These are phyloP conservation scores for Chromobotia macracanthus DNA, from an alignment of 2,797 vertebrate genomes.

Conservation along the genomic window DNA sequence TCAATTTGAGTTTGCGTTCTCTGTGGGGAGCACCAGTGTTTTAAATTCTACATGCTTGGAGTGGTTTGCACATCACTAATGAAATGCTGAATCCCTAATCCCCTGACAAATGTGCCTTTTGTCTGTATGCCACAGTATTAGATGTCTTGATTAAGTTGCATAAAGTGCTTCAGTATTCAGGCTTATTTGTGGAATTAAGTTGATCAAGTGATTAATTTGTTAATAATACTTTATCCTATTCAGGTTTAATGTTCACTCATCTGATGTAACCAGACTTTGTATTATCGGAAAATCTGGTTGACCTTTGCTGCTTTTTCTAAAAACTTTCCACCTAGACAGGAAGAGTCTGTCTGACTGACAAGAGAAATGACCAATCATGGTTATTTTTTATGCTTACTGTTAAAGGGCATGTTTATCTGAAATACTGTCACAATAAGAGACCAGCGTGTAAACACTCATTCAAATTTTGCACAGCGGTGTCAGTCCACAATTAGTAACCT, in stretches of 20 bases:
- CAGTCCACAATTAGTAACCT: not conserved
- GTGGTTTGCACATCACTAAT: slow-evolving; percentile 21
- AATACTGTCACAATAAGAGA: not conserved
- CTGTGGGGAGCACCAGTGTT: slow-evolving; percentile 10
- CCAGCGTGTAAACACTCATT: too few species aligned
- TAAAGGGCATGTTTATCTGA: not conserved
- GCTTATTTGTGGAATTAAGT: not conserved
- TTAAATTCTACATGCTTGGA: slow-evolving; percentile 17
- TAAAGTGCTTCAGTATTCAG: too few species aligned
- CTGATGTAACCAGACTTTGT: too few species aligned
- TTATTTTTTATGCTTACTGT: not conserved
- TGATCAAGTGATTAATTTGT: not conserved
- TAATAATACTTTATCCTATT: not conserved
- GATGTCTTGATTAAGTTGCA: slow-evolving; percentile 7
- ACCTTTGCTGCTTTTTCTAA: not conserved
- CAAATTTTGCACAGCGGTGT: not conserved
- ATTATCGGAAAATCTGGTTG: not conserved
- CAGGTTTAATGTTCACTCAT: not conserved
- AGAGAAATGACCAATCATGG: not conserved
- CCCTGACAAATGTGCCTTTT: slow-evolving; percentile 29
- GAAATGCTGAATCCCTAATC: slow-evolving; percentile 32
- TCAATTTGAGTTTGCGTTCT: slow-evolving; percentile 45
- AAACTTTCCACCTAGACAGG: not conserved
- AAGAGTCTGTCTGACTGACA: not conserved
- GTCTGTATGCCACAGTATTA: slow-evolving; percentile 14